These are phyloP conservation scores for Accipiter virgatus DNA, from an alignment of 2,113 vertebrate genomes.

Conservation along the genomic window DNA sequence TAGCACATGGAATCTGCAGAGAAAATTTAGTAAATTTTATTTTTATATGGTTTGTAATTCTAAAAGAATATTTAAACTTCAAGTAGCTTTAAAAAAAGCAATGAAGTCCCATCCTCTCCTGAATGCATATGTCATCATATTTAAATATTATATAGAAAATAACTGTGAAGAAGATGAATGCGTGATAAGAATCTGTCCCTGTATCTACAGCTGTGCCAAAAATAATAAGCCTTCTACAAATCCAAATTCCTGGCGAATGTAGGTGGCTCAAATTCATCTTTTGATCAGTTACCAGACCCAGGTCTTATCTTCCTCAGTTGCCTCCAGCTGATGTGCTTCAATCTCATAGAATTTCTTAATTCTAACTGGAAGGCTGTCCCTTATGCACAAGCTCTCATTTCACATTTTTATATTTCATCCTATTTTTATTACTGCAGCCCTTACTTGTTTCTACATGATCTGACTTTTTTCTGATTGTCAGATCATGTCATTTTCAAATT, in stretches of 20 bases:
- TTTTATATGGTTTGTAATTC: not conserved
- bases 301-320: not conserved
- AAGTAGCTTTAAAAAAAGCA: not conserved
- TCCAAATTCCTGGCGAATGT: not conserved
- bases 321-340: not conserved
- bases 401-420: not conserved
- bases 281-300: not conserved
- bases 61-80: not conserved
- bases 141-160: not conserved
- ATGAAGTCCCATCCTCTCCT: not conserved
- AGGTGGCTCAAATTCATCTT: not conserved
- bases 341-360: not conserved
- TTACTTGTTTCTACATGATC: not conserved
- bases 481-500: not conserved
- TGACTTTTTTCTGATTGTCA: not conserved
- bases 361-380: not conserved
- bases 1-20: not conserved
- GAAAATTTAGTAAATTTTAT: not conserved
- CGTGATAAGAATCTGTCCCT: not conserved
- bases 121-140: not conserved
- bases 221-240: not conserved
- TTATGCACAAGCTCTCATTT: not conserved
- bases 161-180: not conserved
- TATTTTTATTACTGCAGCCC: not conserved
- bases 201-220: not conserved